Evolutionary conservation across 1,140 invertebrate species (phyloP).

Genomic region (Sycophila sp.): DNA sequence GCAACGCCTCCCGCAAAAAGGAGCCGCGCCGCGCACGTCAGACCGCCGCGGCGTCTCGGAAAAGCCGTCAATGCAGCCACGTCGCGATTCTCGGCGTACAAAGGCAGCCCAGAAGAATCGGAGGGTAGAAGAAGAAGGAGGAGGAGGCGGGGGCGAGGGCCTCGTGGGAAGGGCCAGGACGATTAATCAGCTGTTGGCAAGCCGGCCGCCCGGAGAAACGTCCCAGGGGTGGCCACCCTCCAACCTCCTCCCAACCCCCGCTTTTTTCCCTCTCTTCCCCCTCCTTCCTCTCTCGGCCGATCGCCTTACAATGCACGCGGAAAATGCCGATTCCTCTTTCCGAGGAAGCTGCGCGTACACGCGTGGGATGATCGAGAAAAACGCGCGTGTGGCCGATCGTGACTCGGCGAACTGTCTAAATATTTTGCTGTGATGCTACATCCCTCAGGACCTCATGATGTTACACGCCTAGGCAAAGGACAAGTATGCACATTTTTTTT

Average conservation of each 20-base stretch:
- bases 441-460: too few species aligned
- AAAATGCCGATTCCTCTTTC: slow-evolving; percentile 46
- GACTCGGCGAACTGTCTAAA: slow-evolving; percentile 59
- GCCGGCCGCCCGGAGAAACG: slow-evolving; percentile 55
- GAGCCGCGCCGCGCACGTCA: too few species aligned
- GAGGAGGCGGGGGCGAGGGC: not conserved
- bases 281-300: slow-evolving; percentile 37
- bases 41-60: too few species aligned
- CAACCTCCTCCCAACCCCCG: slow-evolving; percentile 54
- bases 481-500: too few species aligned
- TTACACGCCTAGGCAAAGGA: too few species aligned
- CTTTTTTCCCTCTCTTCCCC: slow-evolving; percentile 37
- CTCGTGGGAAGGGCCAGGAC: slow-evolving; percentile 58
- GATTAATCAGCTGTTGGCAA: slow-evolving; percentile 68
- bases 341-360: not conserved
- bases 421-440: slow-evolving; percentile 52
- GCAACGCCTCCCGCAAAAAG: too few species aligned
- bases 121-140: not conserved
- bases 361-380: slow-evolving; percentile 25
- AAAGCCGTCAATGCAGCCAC: slow-evolving; percentile 25
- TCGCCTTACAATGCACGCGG: slow-evolving; percentile 49
- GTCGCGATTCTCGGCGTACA: slow-evolving; percentile 12
- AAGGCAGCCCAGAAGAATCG: not conserved
- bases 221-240: slow-evolving; percentile 60
- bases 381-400: slow-evolving; percentile 46